Base-by-base conservation (phyloP, 2,113 vertebrate species). In the Saimiri boliviensis region DNA sequence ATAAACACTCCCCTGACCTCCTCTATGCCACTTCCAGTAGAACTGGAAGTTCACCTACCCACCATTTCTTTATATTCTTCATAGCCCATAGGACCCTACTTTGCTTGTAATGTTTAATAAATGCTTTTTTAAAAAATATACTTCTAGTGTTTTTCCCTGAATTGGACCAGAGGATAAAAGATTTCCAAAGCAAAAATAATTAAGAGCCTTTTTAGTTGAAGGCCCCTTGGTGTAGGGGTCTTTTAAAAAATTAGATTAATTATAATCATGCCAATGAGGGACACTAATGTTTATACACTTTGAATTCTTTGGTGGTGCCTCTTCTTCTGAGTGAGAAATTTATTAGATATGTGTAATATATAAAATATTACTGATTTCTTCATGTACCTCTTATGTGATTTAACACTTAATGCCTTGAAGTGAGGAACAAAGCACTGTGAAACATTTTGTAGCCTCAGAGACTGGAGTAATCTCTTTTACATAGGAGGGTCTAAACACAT, bases 161-260 rank as follows among this genome's bases (percentile, higher is more conserved):
- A 47, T 6, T 86, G 68, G 23, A 63, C 27, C 23, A 93, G 73
- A 95, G 47, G n/a, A 56, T 45, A 79, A 94, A 58, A 54, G 11
- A 30, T 92, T 92, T 91, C 40, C 45, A 92, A 95, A 95, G 58
- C 49, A 66, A 96, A 96, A 81, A 27, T 73, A 92, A 82, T 45
- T 52, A 92, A 81, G 25, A 87, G 30, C 30, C 25, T 58, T 66
- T 6, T 93, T 73, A 35, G 71, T 20, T 37, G 47, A 91, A 92
- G 56, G 70, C 11, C 66, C 14, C 11, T 60, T 90, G 58, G 35
- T 30, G 19, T 56, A 91, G 56, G 40, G 42, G 17, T 96, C 35
- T 63, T 49, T 84, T 17, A 25, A 71, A 49, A 60, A 91, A 80
- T 42, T 63, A 4, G 8, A 47, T 66, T 89, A 66, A 63, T 81